Evolutionary conservation across 2,113 vertebrate genomes (phyloP).

Genomic region (Tamias sibiricus): DNA sequence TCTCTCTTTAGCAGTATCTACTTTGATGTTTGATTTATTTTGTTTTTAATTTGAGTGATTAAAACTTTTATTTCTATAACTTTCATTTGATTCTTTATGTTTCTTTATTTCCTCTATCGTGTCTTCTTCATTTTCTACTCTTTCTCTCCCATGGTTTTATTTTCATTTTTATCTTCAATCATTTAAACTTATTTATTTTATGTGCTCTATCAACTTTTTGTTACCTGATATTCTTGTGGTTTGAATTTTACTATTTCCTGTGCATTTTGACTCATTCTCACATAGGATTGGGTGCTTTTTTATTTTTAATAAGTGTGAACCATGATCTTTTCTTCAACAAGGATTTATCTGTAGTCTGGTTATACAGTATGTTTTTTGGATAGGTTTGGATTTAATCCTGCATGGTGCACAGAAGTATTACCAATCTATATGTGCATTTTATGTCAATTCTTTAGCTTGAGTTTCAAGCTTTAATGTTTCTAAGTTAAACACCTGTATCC

Average conservation of each 20-base stretch:
- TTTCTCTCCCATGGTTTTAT: not conserved
- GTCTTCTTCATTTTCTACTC: not conserved
- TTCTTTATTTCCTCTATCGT: not conserved
- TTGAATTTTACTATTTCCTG: not conserved
- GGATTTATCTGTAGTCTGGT: not conserved
- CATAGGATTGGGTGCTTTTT: not conserved
- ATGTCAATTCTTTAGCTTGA: not conserved
- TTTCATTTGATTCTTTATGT: not conserved
- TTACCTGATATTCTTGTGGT: not conserved
- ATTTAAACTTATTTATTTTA: slow-evolving; percentile 8
- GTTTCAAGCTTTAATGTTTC: not conserved
- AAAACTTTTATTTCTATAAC: not conserved
- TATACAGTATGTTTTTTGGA: not conserved
- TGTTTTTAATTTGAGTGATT: not conserved
- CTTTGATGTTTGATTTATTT: not conserved
- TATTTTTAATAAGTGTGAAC: not conserved
- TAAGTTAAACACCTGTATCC: not conserved
- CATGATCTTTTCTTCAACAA: not conserved
- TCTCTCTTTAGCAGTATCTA: slow-evolving; percentile 13
- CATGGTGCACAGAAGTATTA: not conserved
- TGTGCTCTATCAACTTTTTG: not conserved
- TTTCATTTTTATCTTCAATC: not conserved
- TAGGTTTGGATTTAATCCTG: not conserved
- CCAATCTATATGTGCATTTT: not conserved
- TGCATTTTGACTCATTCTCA: not conserved